Evolutionary conservation across 2,113 vertebrate species (phyloP), one percentile per base, ranked within the genome.

Genomic region (Oreotrochilus melanogaster): DNA sequence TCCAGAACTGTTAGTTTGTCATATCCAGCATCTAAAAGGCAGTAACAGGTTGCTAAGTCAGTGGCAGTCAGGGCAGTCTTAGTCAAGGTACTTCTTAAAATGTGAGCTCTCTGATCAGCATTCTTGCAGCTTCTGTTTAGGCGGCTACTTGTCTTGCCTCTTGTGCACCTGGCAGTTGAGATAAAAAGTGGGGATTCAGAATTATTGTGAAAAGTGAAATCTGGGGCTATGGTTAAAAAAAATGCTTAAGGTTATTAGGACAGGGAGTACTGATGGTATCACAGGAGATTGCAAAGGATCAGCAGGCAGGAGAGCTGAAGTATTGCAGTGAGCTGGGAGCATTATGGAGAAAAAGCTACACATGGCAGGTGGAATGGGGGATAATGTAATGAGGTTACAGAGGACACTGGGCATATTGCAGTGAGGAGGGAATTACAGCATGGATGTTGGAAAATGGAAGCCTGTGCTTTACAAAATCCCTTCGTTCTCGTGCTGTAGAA

Each of bases 391-490:
- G n/a, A 85, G 56, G 51, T 70, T 78, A 62, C 57, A 69, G 54
- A 83, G 60, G 47, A 73, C 37, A 35, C 6, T 24, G 37, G 76
- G 53, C 53, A 64, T 60, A 45, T 14, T 37, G 48, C 42, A 82
- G 31, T 0, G 0, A 39, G 56, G 19, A 83, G 71, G 45, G 78
- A 82, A 35, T 65, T 92, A 54, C 0, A 0, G 42, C 35, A 28
- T 82, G 45, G 50, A 69, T 65, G 18, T 8, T 78, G 73, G 48
- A 67, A 86, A 76, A 71, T 27, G 37, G 27, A 82, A 86, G 28
- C 62, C 75, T 62, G 10, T 54, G 37, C 33, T 95, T 95, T 47
- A 61, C 23, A 39, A 89, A 85, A 91, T 54, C 50, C 19, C 25
- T 50, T 89, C 35, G 22, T 27, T 66, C 50, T 33, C 47, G 47